Evolutionary conservation across 2,888 invertebrate genomes (phyloP).

Genomic region (Mylabris sibirica): DNA sequence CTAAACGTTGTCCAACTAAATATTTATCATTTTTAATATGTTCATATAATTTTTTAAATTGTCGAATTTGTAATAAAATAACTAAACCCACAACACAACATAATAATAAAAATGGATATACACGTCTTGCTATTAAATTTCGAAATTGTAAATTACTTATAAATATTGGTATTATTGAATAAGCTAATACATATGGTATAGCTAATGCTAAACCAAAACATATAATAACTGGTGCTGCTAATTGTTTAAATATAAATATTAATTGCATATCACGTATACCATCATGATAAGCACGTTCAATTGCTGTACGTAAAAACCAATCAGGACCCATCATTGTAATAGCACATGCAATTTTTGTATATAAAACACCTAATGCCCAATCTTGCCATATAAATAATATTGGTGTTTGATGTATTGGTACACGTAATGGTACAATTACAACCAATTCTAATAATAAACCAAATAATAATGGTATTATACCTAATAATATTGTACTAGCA

Average conservation of each 20-base stretch:
- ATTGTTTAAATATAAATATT: conserved; percentile 80
- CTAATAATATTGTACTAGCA: conserved; percentile 79
- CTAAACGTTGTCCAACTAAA: conserved; percentile 93
- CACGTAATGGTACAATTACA: conserved; percentile 89
- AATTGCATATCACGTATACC: conserved; percentile 93
- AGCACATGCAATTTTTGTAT: conserved; percentile 97
- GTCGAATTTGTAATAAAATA: conserved; percentile 85
- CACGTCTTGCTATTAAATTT: conserved; percentile 81
- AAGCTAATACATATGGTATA: conserved; percentile 90
- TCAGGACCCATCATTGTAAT: conserved; percentile 98
- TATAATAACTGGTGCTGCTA: conserved; percentile 90
- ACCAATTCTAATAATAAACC: conserved; percentile 92
- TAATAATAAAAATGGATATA: conserved; percentile 89
- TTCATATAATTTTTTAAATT: conserved; percentile 93
- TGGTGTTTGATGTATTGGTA: conserved; percentile 90
- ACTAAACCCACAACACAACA: conserved; percentile 73
- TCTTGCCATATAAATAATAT: conserved; percentile 92
- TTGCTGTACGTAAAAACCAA: conserved; percentile 89
- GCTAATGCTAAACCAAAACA: conserved; percentile 89
- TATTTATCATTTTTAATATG: conserved; percentile 99
- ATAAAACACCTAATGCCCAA: conserved; percentile 97
- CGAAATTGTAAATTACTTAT: conserved; percentile 71
- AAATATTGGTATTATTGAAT: conserved; percentile 76
- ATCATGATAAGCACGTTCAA: conserved; percentile 93
- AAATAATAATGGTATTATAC: conserved; percentile 90